phyloP scores from a whole-genome alignment of 2,888 invertebrate species.

The Uropetala carovei region DNA sequence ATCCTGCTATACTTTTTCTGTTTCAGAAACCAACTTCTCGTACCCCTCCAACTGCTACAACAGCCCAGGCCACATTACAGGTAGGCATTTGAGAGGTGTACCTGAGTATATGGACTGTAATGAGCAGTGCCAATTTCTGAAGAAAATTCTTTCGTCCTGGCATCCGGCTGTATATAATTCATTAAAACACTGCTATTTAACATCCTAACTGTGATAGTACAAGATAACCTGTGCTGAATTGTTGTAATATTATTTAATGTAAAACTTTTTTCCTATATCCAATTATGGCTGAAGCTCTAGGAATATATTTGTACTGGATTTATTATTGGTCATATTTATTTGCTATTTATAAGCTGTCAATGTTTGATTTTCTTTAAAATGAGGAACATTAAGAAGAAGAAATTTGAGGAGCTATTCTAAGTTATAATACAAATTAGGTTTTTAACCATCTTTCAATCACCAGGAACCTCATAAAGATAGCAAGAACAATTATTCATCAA shows the following conservation, averaged over 20 bases:
- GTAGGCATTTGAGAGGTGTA: conserved; percentile 76
- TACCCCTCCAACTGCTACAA: conserved; percentile 79
- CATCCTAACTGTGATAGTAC: conserved; percentile 62
- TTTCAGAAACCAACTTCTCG: conserved; percentile 77
- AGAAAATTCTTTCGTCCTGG: conserved; percentile 22
- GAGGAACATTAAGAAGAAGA: too few species aligned
- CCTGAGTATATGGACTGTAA: background rate
- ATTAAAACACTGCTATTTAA: conserved; percentile 50
- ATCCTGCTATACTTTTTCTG: conserved; percentile 67
- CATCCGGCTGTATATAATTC: conserved; percentile 30
- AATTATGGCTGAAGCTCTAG: conserved; percentile 2
- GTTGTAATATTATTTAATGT: conserved; percentile 11
- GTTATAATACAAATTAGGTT: too few species aligned
- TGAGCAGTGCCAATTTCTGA: background rate
- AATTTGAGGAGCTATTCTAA: too few species aligned
- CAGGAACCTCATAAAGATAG: too few species aligned
- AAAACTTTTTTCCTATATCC: background rate
- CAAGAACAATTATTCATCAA: too few species aligned
- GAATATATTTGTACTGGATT: conserved; percentile 52
- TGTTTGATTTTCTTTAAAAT: background rate
- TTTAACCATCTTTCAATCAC: too few species aligned
- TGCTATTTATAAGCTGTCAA: background rate
- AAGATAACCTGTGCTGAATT: background rate
- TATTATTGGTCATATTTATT: background rate
- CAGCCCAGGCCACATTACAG: conserved; percentile 82